Base-by-base conservation (phyloP, 2,797 vertebrate species). In the Leuciscus waleckii region DNA sequence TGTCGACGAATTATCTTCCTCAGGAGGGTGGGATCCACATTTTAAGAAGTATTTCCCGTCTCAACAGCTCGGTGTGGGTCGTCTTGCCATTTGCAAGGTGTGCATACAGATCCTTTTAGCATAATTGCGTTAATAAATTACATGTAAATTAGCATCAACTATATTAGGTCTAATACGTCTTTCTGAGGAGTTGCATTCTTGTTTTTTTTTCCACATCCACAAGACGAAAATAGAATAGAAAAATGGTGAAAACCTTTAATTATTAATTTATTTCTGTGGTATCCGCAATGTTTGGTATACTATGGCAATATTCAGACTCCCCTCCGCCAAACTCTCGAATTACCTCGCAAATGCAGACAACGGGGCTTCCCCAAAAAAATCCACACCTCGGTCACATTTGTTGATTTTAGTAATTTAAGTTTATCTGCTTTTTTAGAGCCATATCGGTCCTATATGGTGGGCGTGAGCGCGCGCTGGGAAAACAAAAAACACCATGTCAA, bases 331-430 rank as follows among this genome's bases (percentile, higher is more conserved):
- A 90, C 89, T 73, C 90, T 88, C 87, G 58, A 89, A 79, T 91
- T 88, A 91, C 91, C 84, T 89, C 89, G 91, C 89, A 90, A 88
- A 93, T 91, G 90, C 91, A 91, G 89, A 89, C 88, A 85, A 90
- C 90, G 81, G 93, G 94, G 92, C 89, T 94, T 93, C 92, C 93
- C 93, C 92, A 91, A 92, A 80, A 58, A 85, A 81, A 92, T 92
- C 79, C 90, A 89, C 87, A 89, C 91, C 89, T 90, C 79, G 91
- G 91, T 93, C 90, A 93, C 93, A 94, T 94, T 92, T 95, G 94
- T 94, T 93, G 93, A 94, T 94, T 92, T 94, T 91, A 90, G 88
- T 92, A 90, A 93, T 94, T 93, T 89, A 93, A 93, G 91, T 88
- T 61, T 70, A 79, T 87, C 78, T 61, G 71, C 61, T 86, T 70